Conservation (phyloP, 2,113 vertebrate species). For the Leucopsar rothschildi region DNA sequence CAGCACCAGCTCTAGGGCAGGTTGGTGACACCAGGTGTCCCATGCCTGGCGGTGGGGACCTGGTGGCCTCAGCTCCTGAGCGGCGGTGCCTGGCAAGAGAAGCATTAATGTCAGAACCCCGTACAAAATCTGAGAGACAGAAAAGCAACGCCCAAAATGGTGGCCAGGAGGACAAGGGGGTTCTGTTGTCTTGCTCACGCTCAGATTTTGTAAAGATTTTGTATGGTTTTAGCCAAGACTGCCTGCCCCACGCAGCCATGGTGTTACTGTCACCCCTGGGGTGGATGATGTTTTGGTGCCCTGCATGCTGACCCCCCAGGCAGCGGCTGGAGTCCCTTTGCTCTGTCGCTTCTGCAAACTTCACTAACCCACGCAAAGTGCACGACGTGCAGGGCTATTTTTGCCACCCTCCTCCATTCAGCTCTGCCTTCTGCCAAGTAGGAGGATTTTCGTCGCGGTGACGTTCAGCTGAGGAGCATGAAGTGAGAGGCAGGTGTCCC, state of each 20-base stretch:
- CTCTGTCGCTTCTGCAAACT: not conserved
- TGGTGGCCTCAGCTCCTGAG: not conserved
- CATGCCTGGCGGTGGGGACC: not conserved
- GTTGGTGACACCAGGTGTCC: not conserved
- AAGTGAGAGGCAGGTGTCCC: slow-evolving; percentile 51
- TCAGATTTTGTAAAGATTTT: not conserved
- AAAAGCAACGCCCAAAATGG: not conserved
- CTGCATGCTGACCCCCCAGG: not conserved
- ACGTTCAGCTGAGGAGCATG: not conserved
- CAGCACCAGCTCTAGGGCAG: slow-evolving; percentile 1
- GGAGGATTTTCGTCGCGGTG: slow-evolving; percentile 18
- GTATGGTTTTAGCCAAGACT: not conserved
- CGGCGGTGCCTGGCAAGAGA: accelerated
- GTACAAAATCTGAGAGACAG: not conserved
- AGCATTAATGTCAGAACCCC: not conserved
- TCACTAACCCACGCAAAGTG: not conserved
- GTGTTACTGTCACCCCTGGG: not conserved
- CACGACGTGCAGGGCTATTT: not conserved
- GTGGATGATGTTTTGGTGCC: accelerated
- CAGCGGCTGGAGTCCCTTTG: not conserved
- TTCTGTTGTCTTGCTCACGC: not conserved
- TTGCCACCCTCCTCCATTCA: not conserved
- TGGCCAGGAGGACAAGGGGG: not conserved
- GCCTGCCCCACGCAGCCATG: accelerated
- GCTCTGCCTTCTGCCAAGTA: slow-evolving; percentile 46